Percentiles rank a stretch among this genome's conserved stretches.
Evolutionary conservation across 2,113 vertebrate species (phyloP).

Genomic region (Atractosteus spatula): DNA sequence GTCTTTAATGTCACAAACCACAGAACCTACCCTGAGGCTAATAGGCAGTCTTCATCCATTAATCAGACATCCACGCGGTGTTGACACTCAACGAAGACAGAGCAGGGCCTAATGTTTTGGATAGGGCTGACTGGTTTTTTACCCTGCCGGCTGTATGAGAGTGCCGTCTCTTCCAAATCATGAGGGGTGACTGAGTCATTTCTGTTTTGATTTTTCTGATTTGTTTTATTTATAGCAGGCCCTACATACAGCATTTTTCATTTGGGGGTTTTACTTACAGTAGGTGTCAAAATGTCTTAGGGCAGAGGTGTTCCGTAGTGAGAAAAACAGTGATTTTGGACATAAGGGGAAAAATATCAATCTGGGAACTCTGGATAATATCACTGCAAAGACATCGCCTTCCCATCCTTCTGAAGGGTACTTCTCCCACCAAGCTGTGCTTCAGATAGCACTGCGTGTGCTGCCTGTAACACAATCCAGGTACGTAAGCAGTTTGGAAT

Average conservation of each 20-base stretch:
- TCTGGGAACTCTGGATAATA: constrained; percentile 18
- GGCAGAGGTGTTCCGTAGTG: constrained; percentile 1
- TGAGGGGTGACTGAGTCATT: too few relatives aligned
- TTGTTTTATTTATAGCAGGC: too few relatives aligned
- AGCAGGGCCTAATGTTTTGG: too few relatives aligned
- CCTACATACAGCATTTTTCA: constrained; percentile 11
- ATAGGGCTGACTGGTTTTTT: too few relatives aligned
- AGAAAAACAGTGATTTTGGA: not conserved
- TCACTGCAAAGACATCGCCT: constrained; percentile 6
- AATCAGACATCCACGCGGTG: not conserved
- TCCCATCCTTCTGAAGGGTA: not conserved
- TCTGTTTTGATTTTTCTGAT: too few relatives aligned
- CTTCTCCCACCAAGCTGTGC: constrained; percentile 3
- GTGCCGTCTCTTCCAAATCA: too few relatives aligned
- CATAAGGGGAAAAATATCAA: constrained; percentile 5
- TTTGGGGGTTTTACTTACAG: constrained; percentile 15
- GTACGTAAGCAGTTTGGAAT: not conserved
- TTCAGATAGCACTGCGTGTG: not conserved
- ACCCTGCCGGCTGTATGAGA: too few relatives aligned
- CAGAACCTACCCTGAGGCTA: constrained; percentile 39
- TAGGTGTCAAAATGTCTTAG: constrained; percentile 2
- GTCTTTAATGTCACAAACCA: constrained; percentile 55
- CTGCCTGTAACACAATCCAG: constrained; percentile 18
- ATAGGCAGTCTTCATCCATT: constrained; percentile 37
- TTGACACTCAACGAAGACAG: too few relatives aligned